A percentile compares a stretch with the other conserved stretches of the same genome.
Evolutionary conservation across 2,888 invertebrate species (phyloP).

Genomic region (Colostygia pectinataria): DNA sequence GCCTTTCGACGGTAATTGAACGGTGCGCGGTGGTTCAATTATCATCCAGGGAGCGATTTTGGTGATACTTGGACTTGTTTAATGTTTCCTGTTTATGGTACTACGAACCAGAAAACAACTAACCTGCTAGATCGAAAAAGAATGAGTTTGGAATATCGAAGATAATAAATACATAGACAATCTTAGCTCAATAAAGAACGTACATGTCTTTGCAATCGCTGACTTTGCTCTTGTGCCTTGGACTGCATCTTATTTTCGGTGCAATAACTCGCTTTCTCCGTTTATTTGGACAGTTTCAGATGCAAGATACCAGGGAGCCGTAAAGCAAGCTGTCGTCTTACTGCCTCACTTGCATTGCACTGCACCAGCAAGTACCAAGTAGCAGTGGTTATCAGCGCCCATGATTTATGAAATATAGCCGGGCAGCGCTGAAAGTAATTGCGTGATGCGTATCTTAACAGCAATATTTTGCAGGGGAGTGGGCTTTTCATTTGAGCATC

Average conservation of each 20-base stretch:
- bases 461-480: not conserved
- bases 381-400: constrained; percentile 34
- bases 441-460: constrained; percentile 10
- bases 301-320: constrained; percentile 64
- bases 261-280: constrained; percentile 22
- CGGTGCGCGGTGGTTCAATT: constrained; percentile 34
- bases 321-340: constrained; percentile 68
- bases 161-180: too few species aligned
- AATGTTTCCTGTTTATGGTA: not conserved
- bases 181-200: too few species aligned
- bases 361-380: constrained; percentile 28
- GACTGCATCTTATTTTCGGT: not conserved
- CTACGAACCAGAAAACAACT: not conserved
- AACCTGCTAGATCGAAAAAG: not conserved
- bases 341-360: constrained; percentile 36
- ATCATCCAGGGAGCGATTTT: constrained; percentile 20
- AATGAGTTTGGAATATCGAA: not conserved
- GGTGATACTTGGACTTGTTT: not conserved
- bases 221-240: not conserved
- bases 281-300: constrained; percentile 46
- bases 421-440: constrained; percentile 22
- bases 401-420: constrained; percentile 31
- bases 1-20: constrained; percentile 38
- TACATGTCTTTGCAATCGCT: not conserved
- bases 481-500: constrained; percentile 8